Evolutionary conservation across 2,113 vertebrate genomes (phyloP).

Genomic region (Madoqua kirkii): DNA sequence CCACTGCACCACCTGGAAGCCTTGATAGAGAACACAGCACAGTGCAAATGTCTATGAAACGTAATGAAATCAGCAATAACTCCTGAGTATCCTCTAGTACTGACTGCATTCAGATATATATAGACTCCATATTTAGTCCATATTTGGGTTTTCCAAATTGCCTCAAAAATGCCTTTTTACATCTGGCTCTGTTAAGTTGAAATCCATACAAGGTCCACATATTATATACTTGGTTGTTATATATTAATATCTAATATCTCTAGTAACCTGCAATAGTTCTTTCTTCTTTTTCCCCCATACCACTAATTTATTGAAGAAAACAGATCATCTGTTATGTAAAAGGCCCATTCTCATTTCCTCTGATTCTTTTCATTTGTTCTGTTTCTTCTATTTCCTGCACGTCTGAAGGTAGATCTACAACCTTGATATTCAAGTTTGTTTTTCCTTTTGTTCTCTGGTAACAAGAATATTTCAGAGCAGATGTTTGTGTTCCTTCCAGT

Average conservation of each 20-base stretch:
- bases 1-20: background rate
- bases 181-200: background rate
- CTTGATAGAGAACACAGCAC: background rate
- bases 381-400: conserved; percentile 10
- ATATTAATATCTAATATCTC: background rate
- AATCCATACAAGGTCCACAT: background rate
- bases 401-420: background rate
- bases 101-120: background rate
- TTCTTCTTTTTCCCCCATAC: background rate
- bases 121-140: background rate
- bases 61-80: background rate
- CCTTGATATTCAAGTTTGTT: background rate
- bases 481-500: background rate
- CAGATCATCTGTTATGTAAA: background rate
- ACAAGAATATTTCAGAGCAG: background rate
- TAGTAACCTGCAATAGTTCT: background rate
- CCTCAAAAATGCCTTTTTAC: conserved; percentile 7
- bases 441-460: background rate
- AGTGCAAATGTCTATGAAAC: background rate
- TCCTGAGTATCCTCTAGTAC: background rate
- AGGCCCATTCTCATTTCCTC: background rate
- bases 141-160: background rate
- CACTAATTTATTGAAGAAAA: conserved; percentile 16
- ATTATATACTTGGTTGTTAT: background rate
- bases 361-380: background rate